Evolutionary conservation across 2,888 invertebrate genomes (phyloP), one percentile per base, ranked within the genome.

Genomic region (Zaprionus lineosus): DNA sequence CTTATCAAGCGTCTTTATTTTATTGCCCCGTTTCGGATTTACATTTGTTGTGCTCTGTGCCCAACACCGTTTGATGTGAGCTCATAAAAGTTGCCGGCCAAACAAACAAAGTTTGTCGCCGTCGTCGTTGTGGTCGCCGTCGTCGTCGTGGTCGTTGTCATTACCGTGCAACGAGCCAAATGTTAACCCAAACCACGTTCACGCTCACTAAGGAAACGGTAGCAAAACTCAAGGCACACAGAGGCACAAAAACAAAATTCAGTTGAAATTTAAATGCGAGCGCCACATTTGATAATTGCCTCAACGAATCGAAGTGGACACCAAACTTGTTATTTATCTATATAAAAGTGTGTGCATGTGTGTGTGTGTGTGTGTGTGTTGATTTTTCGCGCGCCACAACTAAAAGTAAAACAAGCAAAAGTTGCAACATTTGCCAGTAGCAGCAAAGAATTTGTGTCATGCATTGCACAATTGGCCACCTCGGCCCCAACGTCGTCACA

Each of bases 361-460:
- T n/a, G n/a, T n/a, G 8, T 24, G n/a, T n/a, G 11, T 39, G 24
- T 2, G n/a, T 16, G 9, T 21, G 26, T 46, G 33, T 37, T 65
- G 33, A 14, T 18, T 66, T 61, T 61, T 55, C 53, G 41, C 60
- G 59, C 48, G 33, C 46, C 43, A 28, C 15, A 9, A 8, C 11
- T 3, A 37, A 29, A 48, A 37, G 29, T 21, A 44, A 39, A 39
- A 29, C 28, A 21, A 39, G 40, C 14, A 37, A 37, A 1, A 15
- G 36, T 76, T 79, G 59, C 81, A 64, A 74, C 57, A 77, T 60
- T 57, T 46, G 34, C 60, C 63, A 55, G 61, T 40, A 34, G 74
- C 56, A 57, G 43, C 63, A 78, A 78, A 77, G 77, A 78, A 78
- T 77, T 77, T 77, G 76, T 77, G 76, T 77, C 81, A 77, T 53